These are phyloP conservation scores for Cebus imitator DNA, from an alignment of 2,113 vertebrate genomes.

Conservation along the genomic window DNA sequence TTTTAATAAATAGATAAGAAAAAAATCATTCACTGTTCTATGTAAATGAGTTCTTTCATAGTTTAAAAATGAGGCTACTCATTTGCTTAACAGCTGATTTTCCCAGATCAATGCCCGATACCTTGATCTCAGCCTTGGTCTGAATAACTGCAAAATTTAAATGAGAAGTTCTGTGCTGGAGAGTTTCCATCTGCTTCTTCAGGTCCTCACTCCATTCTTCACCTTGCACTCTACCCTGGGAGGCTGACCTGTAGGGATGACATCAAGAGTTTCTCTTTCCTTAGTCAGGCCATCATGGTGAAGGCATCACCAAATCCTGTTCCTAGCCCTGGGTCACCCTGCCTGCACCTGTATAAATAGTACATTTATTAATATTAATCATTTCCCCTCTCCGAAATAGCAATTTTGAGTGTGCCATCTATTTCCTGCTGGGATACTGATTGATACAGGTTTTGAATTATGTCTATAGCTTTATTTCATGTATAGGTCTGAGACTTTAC, in stretches of 20 bases:
- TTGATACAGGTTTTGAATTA: not conserved
- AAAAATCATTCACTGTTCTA: slow-evolving; percentile 31
- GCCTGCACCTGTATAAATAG: not conserved
- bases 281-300: not conserved
- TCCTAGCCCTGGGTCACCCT: not conserved
- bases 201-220: not conserved
- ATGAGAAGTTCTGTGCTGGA: not conserved
- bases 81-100: slow-evolving; percentile 35
- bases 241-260: not conserved
- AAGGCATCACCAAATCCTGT: not conserved
- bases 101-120: not conserved
- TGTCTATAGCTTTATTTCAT: not conserved
- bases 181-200: not conserved
- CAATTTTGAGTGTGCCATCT: not conserved
- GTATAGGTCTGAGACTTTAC: not conserved
- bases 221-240: not conserved
- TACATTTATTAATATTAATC: not conserved
- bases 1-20: slow-evolving; percentile 50
- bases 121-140: not conserved
- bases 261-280: not conserved
- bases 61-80: slow-evolving; percentile 20
- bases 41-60: not conserved
- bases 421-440: not conserved
- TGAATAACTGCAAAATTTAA: slow-evolving; percentile 46
- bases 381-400: not conserved